These are phyloP conservation scores for Tenthredo mesomela DNA, from an alignment of 2,888 invertebrate species.

Conservation along the genomic window DNA sequence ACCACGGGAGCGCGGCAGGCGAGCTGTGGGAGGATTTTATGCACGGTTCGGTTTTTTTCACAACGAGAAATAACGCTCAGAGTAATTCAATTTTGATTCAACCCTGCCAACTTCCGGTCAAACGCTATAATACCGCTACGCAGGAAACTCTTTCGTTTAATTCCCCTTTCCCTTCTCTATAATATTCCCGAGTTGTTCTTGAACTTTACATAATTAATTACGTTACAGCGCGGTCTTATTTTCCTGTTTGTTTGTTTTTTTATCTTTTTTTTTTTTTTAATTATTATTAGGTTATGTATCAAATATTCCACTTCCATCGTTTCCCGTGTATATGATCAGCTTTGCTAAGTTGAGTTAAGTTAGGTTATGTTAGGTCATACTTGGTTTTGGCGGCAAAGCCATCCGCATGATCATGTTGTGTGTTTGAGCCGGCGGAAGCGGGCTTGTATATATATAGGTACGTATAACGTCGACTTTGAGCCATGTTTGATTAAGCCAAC, in stretches of 20 bases:
- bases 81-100: conserved; percentile 6
- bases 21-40: neutral
- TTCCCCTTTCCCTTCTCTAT: neutral
- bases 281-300: neutral
- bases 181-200: neutral
- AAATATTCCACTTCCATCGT: neutral
- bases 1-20: neutral
- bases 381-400: conserved; percentile 31
- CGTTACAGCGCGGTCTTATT: neutral
- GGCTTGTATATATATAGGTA: neutral
- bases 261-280: neutral
- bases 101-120: neutral
- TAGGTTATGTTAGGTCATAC: neutral
- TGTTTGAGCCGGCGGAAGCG: neutral
- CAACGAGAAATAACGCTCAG: neutral
- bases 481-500: conserved; percentile 63
- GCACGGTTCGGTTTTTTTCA: neutral
- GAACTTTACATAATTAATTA: neutral
- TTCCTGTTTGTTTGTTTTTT: neutral
- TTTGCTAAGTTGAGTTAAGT: neutral
- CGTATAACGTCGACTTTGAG: conserved; percentile 59
- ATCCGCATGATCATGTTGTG: conserved; percentile 29
- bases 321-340: conserved; percentile 15
- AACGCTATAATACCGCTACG: neutral
- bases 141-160: neutral